Conservation (phyloP, 2,113 vertebrate species). For the Hippocampus mohnikei region DNA sequence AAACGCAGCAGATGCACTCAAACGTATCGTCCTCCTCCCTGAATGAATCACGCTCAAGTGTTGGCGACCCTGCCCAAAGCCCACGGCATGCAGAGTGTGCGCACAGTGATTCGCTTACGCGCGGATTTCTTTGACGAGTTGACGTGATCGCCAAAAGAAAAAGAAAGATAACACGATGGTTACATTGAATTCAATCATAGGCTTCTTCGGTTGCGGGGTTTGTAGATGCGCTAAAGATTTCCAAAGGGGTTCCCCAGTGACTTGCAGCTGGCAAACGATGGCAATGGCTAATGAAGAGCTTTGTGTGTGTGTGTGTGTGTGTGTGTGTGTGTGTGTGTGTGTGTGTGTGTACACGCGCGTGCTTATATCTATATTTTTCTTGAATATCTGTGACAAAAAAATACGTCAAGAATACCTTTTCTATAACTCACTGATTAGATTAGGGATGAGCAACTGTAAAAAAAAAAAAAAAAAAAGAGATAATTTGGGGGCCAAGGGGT, state of each 20-base stretch:
- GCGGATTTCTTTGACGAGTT: not conserved
- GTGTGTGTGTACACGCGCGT: not conserved
- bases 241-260: not conserved
- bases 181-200: not conserved
- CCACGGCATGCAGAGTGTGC: constrained; percentile 10
- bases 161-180: not conserved
- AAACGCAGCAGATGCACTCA: constrained; percentile 45
- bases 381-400: not conserved
- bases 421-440: too few relatives aligned
- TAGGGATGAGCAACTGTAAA: too few relatives aligned
- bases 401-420: too few relatives aligned
- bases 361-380: not conserved
- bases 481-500: too few relatives aligned
- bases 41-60: constrained; percentile 48
- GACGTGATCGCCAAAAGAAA: not conserved
- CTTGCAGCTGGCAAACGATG: not conserved
- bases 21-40: constrained; percentile 66
- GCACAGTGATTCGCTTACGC: constrained; percentile 3
- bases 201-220: not conserved
- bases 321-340: too few relatives aligned
- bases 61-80: constrained; percentile 42
- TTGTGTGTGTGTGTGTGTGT: not conserved
- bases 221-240: too few relatives aligned
- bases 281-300: not conserved
- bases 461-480: too few relatives aligned